Percentiles rank a stretch among this genome's conserved stretches.
Conservation (phyloP, 1,140 invertebrate genomes). For the Tribolium castaneum region DNA sequence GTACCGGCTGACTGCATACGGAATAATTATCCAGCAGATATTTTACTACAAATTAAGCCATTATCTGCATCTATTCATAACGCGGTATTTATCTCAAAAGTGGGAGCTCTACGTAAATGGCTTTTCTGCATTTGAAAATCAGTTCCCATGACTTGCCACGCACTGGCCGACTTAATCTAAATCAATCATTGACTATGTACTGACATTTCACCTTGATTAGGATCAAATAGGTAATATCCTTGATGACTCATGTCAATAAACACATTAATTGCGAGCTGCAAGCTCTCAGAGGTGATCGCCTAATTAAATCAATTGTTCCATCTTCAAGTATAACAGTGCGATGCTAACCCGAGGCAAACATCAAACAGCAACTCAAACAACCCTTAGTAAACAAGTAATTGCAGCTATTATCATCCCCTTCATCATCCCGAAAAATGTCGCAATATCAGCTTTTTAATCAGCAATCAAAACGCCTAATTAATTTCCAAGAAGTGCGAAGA, state of each 20-base stretch:
- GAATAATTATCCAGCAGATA: conserved; percentile 3
- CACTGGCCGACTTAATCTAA: neutral
- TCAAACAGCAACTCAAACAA: neutral
- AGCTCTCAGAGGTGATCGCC: neutral
- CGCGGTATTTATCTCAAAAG: conserved; percentile 25
- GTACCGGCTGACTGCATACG: neutral
- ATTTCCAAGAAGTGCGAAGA: neutral
- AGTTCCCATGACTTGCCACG: conserved; percentile 28
- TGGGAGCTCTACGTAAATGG: conserved; percentile 7
- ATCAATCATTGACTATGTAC: conserved; percentile 1
- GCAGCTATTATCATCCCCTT: neutral
- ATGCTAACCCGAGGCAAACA: neutral
- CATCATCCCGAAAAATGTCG: neutral
- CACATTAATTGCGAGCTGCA: neutral
- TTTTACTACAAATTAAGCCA: conserved; percentile 28
- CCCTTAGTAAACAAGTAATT: conserved; percentile 8
- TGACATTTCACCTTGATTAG: conserved; percentile 5
- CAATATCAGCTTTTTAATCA: neutral
- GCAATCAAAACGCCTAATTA: neutral
- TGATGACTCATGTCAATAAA: neutral
- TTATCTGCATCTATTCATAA: neutral
- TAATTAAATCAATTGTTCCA: neutral
- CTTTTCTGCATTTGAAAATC: conserved; percentile 20
- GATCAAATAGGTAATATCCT: neutral
- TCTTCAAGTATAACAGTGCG: neutral